Evolutionary conservation across 23 tunicate genomes (phyloP).

Genomic region (Botrylloides violaceus): DNA sequence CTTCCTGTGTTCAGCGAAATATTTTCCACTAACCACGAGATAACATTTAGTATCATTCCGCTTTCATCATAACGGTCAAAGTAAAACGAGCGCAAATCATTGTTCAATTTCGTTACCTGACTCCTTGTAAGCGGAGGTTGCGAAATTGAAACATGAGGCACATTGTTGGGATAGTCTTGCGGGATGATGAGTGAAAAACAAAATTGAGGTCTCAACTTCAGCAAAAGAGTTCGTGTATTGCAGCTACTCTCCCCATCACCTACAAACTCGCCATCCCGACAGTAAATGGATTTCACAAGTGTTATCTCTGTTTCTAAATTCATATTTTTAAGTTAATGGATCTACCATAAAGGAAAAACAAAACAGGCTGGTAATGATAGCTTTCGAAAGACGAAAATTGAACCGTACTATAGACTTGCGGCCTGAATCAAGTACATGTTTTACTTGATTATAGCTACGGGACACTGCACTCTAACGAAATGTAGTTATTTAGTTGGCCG

Average conservation of each 20-base stretch:
- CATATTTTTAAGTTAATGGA: too few species aligned
- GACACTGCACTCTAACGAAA: too few species aligned
- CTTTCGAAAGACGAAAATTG: too few species aligned
- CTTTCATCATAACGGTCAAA: neutral
- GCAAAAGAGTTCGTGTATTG: neutral
- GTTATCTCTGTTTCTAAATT: conserved; percentile 26
- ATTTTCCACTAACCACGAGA: conserved; percentile 27
- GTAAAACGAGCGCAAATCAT: neutral
- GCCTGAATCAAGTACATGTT: too few species aligned
- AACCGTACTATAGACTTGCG: too few species aligned
- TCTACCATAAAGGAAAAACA: too few species aligned
- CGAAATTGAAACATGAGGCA: conserved; percentile 24
- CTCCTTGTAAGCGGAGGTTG: conserved; percentile 2
- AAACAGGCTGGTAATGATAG: too few species aligned
- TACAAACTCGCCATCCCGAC: conserved; percentile 27
- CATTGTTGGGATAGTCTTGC: conserved; percentile 28
- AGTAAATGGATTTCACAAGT: conserved; percentile 31
- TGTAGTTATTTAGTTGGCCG: too few species aligned
- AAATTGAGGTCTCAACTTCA: neutral
- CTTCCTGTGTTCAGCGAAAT: neutral
- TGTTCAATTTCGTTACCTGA: neutral
- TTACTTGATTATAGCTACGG: too few species aligned
- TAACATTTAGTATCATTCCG: conserved; percentile 22
- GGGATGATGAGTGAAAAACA: neutral
- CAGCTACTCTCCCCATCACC: neutral